Percentiles rank a stretch among this genome's conserved stretches.
phyloP scores from a whole-genome alignment of 2,888 invertebrate genomes.

The Chrysodeixis includens region DNA sequence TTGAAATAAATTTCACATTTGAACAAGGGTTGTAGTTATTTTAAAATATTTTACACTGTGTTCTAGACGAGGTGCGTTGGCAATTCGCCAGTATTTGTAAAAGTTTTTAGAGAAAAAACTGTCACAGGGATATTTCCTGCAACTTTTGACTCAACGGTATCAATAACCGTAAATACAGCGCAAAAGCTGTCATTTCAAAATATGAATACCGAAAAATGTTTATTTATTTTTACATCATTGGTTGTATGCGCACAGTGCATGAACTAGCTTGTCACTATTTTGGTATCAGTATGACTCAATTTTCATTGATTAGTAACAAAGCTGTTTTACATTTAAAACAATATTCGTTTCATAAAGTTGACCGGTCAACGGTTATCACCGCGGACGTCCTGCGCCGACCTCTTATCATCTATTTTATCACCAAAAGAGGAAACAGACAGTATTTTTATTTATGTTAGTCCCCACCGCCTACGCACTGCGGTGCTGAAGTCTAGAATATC shows the following conservation, averaged over 20 bases:
- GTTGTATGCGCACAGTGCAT: slow-evolving; percentile 20
- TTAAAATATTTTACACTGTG: slow-evolving; percentile 33
- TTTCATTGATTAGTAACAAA: slow-evolving; percentile 37
- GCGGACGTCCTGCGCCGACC: slow-evolving; percentile 81
- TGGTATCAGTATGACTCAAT: slow-evolving; percentile 50
- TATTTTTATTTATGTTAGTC: slow-evolving; percentile 82
- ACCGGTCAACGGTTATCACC: slow-evolving; percentile 80
- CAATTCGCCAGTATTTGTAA: slow-evolving; percentile 47
- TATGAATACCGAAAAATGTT: slow-evolving; percentile 18
- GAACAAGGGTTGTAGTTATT: slow-evolving; percentile 21
- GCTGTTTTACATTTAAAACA: slow-evolving; percentile 56
- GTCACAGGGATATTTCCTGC: slow-evolving; percentile 27
- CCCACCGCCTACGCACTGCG: slow-evolving; percentile 69
- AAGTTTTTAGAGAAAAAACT: slow-evolving; percentile 41
- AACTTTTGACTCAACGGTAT: slow-evolving; percentile 19
- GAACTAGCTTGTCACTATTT: slow-evolving; percentile 40
- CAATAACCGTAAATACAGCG: slow-evolving; percentile 33
- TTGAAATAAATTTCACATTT: slow-evolving; percentile 40
- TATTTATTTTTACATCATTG: slow-evolving; percentile 31
- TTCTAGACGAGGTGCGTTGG: slow-evolving; percentile 35
- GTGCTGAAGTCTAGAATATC: slow-evolving; percentile 73
- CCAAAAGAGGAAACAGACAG: slow-evolving; percentile 82
- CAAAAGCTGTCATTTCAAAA: slow-evolving; percentile 10
- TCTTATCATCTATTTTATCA: slow-evolving; percentile 76
- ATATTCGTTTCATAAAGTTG: slow-evolving; percentile 69